Percentiles rank a stretch among this genome's conserved stretches.
Evolutionary conservation across 2,113 vertebrate species (phyloP).

Genomic region (Macrotus californicus): DNA sequence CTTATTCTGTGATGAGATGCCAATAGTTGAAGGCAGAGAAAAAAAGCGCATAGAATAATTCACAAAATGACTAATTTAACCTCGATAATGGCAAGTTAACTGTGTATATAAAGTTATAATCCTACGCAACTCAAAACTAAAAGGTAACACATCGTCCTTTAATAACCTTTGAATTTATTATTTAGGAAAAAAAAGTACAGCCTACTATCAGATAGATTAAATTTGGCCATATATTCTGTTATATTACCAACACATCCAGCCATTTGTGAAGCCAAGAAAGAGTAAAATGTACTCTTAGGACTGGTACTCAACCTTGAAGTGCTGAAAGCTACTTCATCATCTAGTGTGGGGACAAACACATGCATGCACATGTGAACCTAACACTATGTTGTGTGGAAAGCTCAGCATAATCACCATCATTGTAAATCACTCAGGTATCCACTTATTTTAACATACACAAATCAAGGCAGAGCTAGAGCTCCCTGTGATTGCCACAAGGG

Average conservation of each 20-base stretch:
- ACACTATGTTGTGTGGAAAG: not conserved
- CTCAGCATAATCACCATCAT: conserved; percentile 4
- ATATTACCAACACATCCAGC: conserved; percentile 59
- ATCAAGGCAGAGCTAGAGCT: conserved; percentile 30
- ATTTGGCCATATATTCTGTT: conserved; percentile 64
- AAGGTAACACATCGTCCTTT: conserved; percentile 32
- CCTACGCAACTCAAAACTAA: conserved; percentile 41
- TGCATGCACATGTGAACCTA: conserved; percentile 10
- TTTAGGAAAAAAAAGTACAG: conserved; percentile 44
- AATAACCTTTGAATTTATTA: conserved; percentile 65
- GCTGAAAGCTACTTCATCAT: conserved; percentile 64
- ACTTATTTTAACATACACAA: conserved; percentile 50
- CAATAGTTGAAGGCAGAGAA: not conserved
- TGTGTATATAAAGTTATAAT: conserved; percentile 30
- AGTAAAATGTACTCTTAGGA: conserved; percentile 63
- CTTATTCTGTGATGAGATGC: conserved; percentile 29
- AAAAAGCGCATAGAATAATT: not conserved
- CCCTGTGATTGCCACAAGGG: conserved; percentile 5
- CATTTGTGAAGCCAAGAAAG: conserved; percentile 66
- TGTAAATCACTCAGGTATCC: conserved; percentile 17
- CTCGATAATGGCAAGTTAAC: conserved; percentile 18
- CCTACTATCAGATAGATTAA: conserved; percentile 57
- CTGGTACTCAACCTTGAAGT: conserved; percentile 66
- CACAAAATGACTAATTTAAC: conserved; percentile 34
- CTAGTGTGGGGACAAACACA: conserved; percentile 42